A percentile compares a stretch with the other conserved stretches of the same genome.
Evolutionary conservation across 2,888 invertebrate species (phyloP).

Genomic region (Notocelia uddmanniana): DNA sequence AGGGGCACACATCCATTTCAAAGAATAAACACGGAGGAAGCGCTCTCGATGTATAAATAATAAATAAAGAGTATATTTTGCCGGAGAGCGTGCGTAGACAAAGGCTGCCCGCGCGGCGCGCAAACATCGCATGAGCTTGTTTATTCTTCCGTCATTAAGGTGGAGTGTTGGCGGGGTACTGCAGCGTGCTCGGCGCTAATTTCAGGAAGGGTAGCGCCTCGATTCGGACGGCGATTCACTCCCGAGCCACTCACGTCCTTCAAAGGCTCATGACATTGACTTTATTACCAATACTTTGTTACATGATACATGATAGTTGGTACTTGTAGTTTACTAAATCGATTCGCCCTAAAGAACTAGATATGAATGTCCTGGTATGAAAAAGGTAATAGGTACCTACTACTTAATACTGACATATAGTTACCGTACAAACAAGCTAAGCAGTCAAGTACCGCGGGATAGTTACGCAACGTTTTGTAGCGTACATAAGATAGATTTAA

Average conservation of each 20-base stretch:
- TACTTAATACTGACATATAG: too few relatives aligned
- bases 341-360: neutral
- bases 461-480: too few relatives aligned
- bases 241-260: constrained; percentile 6
- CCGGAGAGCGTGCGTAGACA: constrained; percentile 79
- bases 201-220: constrained; percentile 59
- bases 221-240: constrained; percentile 25
- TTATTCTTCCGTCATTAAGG: constrained; percentile 82
- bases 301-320: neutral
- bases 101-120: constrained; percentile 68
- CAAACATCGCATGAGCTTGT: constrained; percentile 72
- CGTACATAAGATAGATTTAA: neutral
- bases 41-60: constrained; percentile 83
- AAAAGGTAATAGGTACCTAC: neutral
- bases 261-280: constrained; percentile 1
- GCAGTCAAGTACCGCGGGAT: too few relatives aligned
- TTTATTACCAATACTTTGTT: neutral
- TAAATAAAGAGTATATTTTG: constrained; percentile 81
- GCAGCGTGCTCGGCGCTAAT: constrained; percentile 74
- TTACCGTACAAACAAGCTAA: too few relatives aligned
- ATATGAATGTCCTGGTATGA: neutral
- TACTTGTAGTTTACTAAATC: neutral
- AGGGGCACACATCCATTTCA: constrained; percentile 79
- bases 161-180: constrained; percentile 69
- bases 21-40: constrained; percentile 80